Percentiles rank a stretch among this genome's conserved stretches.
These are phyloP conservation scores for Gryon sp. DNA, from an alignment of 1,140 invertebrate genomes.

Conservation along the genomic window DNA sequence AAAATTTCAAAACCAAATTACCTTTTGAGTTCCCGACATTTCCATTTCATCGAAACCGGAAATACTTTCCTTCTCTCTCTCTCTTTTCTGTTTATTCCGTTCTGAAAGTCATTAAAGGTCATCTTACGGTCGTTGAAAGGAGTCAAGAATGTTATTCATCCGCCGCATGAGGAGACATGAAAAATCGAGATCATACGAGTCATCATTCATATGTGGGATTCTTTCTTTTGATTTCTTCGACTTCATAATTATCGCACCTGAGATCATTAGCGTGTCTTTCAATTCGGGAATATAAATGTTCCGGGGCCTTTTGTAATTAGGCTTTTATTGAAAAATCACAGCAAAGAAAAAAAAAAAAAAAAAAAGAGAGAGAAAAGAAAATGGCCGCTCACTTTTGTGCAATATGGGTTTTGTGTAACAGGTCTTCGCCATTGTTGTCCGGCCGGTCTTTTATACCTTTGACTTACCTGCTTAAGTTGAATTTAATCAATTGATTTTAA, in stretches of 20 bases:
- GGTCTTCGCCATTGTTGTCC: constrained; percentile 28
- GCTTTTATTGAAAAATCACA: constrained; percentile 46
- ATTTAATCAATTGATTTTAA: constrained; percentile 54
- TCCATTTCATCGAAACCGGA: constrained; percentile 47
- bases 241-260: constrained; percentile 61
- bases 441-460: constrained; percentile 1
- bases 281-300: constrained; percentile 43
- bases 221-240: constrained; percentile 46
- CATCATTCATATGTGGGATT: constrained; percentile 55
- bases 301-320: constrained; percentile 46
- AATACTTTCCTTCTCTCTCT: constrained; percentile 20
- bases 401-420: constrained; percentile 53
- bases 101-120: constrained; percentile 50
- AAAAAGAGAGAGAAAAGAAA: too few relatives aligned
- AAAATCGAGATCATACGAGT: constrained; percentile 57
- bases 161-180: constrained; percentile 58
- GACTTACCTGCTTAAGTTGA: constrained; percentile 24
- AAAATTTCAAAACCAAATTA: too few relatives aligned
- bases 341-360: too few relatives aligned
- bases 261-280: constrained; percentile 60
- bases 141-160: constrained; percentile 64
- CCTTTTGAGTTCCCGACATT: too few relatives aligned
- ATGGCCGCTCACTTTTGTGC: constrained; percentile 50
- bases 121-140: constrained; percentile 44
- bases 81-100: too few relatives aligned